Evolutionary conservation across 2,888 invertebrate species (phyloP).

Genomic region (Darwinula stevensoni): DNA sequence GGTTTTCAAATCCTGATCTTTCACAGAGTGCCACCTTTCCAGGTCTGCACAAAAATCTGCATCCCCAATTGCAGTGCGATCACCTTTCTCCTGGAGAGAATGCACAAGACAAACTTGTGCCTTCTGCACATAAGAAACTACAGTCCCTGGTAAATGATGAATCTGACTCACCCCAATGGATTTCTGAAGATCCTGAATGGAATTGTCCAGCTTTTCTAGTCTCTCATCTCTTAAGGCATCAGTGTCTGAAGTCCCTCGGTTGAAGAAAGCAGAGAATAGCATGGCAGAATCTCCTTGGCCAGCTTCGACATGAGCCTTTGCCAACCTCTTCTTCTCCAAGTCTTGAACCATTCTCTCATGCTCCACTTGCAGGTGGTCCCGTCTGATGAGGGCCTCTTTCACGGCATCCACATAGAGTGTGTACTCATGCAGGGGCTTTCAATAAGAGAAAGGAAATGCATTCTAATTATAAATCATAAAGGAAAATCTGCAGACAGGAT

Average conservation of each 20-base stretch:
- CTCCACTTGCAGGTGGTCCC: conserved; percentile 30
- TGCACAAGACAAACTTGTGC: not conserved
- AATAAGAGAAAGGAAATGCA: conserved; percentile 4
- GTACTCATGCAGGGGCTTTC: conserved; percentile 26
- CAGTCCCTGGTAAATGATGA: too few relatives aligned
- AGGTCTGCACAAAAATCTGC: conserved; percentile 33
- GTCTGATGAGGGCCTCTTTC: conserved; percentile 27
- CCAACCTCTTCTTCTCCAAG: conserved; percentile 25
- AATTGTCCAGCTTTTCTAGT: conserved; percentile 14
- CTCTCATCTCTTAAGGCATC: conserved; percentile 19
- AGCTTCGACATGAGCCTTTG: too few relatives aligned
- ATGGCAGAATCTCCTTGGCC: not conserved
- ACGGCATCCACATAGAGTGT: conserved; percentile 32
- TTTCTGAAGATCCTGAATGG: conserved; percentile 10
- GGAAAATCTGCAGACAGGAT: too few relatives aligned
- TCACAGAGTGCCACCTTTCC: conserved; percentile 32
- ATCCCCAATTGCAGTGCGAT: conserved; percentile 19
- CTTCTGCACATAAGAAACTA: not conserved
- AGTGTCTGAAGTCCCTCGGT: not conserved
- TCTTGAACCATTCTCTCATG: conserved; percentile 32
- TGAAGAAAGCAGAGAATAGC: not conserved
- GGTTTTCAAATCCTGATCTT: conserved; percentile 28
- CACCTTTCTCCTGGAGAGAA: not conserved
- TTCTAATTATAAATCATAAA: not conserved
- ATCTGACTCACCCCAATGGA: not conserved